A percentile compares a stretch with the other conserved stretches of the same genome.
phyloP scores from a whole-genome alignment of 2,113 vertebrate genomes.

The Peromyscus leucopus region DNA sequence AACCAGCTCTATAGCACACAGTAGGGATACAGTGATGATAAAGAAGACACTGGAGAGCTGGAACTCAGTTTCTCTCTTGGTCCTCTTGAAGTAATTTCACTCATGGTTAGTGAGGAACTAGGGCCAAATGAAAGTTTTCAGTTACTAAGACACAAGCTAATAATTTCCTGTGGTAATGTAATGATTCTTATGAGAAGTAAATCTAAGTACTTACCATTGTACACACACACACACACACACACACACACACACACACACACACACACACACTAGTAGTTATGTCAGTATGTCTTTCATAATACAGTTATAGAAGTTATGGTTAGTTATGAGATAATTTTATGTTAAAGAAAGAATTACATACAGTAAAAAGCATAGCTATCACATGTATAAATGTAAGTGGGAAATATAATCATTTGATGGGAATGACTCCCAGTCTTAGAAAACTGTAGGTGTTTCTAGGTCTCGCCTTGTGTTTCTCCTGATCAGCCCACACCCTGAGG shows the following conservation, averaged over 20 bases:
- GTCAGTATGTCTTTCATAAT: background rate
- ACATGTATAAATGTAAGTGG: background rate
- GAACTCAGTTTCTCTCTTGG: background rate
- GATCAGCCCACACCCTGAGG: background rate
- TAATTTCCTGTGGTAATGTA: background rate
- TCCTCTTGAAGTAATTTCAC: background rate
- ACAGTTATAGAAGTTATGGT: background rate
- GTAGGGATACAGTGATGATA: background rate
- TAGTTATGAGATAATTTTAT: background rate
- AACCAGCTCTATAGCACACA: background rate
- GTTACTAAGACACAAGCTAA: slow-evolving; percentile 8
- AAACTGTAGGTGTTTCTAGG: background rate
- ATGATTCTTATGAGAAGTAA: background rate
- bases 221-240: background rate
- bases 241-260: background rate
- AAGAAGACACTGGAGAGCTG: background rate
- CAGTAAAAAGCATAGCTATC: background rate
- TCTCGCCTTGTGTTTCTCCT: background rate
- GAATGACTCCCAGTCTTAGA: background rate
- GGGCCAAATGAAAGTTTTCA: background rate
- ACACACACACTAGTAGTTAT: background rate
- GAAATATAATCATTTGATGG: background rate
- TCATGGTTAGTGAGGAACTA: slow-evolving; percentile 24
- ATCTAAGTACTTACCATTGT: background rate
- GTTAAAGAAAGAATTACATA: background rate